Evolutionary conservation across 2,888 invertebrate genomes (phyloP), one percentile per base, ranked within the genome.

Genomic region (Tineola bisselliella): DNA sequence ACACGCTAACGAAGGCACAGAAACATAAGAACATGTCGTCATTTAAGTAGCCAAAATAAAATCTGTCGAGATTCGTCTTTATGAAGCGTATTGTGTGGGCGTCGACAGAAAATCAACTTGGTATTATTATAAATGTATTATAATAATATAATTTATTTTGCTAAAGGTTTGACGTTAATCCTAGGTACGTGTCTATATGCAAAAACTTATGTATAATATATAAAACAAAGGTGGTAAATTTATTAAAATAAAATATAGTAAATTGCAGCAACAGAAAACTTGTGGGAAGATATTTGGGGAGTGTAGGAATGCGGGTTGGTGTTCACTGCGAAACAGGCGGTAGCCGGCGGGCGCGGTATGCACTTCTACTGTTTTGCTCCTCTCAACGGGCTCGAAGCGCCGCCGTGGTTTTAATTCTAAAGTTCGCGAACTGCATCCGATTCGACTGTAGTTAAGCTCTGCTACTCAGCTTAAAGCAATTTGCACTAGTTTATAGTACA

Each of bases 381-480:
- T 76, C 77, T 76, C 76, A 71, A 72, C 77, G 74, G 74, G 72
- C 73, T 76, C 69, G 72, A 67, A 76, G 76, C 76, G 66, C 64
- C 76, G 66, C 64, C 69, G 69, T 71, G 30, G 70, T 79, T 79
- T 81, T 80, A 81, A 81, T 60, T 66, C 63, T 64, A 67, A 71
- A 70, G 71, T 70, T 70, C 66, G 70, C 72, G 75, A 79, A 80
- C 76, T 79, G 78, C 75, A 77, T 72, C 74, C 75, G 73, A 71
- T 68, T 76, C 72, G 76, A 77, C 77, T 75, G 77, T 77, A 82
- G 83, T 82, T 75, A 74, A 76, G 76, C 77, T 77, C 75, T 70
- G 74, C 79, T 31, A 74, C 77, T 74, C 74, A 77, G 83, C 84
- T 82, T 81, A 80, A 73, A 81, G 81, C 79, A 84, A 83, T 84